Conservation (phyloP, 2,797 vertebrate species). For the Neopelma chrysocephalum region DNA sequence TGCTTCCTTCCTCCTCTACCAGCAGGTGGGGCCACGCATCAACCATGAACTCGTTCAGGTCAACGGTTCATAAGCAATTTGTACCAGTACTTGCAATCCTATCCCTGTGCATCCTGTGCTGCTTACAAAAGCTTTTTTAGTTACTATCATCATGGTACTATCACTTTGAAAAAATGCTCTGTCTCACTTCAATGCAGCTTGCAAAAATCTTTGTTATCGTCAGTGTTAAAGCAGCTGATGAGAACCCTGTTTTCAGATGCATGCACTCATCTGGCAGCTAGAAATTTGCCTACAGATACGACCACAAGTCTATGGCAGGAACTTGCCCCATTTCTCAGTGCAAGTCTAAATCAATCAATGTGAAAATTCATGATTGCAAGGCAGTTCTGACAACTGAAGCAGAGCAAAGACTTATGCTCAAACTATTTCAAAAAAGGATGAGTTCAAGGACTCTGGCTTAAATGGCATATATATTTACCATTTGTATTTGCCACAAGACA, state of each 20-base stretch:
- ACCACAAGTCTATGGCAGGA: neutral
- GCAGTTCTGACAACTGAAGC: neutral
- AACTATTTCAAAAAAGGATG: neutral
- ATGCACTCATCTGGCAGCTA: neutral
- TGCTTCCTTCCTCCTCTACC: neutral
- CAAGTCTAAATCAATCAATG: neutral
- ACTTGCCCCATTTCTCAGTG: neutral
- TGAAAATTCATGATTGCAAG: neutral
- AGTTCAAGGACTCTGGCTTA: neutral
- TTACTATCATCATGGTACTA: neutral
- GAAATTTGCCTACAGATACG: neutral
- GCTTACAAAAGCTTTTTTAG: neutral
- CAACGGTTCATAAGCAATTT: neutral
- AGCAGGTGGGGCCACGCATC: slow-evolving; percentile 51
- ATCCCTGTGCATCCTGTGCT: neutral
- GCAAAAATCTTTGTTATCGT: neutral
- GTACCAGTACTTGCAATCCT: neutral
- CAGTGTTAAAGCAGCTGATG: neutral
- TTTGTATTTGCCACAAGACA: neutral
- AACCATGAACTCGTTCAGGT: neutral
- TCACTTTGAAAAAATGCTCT: neutral
- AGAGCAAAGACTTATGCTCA: neutral
- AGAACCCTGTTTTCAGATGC: neutral
- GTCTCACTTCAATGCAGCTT: neutral
- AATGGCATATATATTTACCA: neutral